Base-by-base conservation (phyloP, 2,113 vertebrate species). In the Capreolus pygargus region DNA sequence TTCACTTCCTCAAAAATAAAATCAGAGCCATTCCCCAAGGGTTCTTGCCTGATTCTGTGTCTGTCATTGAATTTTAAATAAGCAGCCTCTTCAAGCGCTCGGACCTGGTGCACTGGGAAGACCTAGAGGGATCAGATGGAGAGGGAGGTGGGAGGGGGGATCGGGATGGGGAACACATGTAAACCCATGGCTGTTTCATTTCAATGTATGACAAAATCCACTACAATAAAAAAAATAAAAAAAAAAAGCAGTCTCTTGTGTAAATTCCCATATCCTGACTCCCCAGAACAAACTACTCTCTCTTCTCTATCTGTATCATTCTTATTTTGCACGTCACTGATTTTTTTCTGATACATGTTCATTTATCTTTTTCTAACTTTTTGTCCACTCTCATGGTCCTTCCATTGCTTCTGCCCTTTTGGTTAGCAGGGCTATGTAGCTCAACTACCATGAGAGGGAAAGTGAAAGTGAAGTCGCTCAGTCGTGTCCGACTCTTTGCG, bases 1-100 rank as follows among this genome's bases (percentile, higher is more conserved):
- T 78, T 97, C 54, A 96, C 81, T 96, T 97, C 78, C 81, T 97
- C 87, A 90, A 86, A 98, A 94, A 78, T 91, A 90, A 88, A 58
- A 92, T 25, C 27, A 57, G 27, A 83, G 4, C 7, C 30, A 10
- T 70, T 91, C 39, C 7, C 11, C 30, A 15, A 19, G 14, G 1
- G 36, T 47, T 86, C 54, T 95, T 91, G 33, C 10, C 57, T 84
- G 7, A 19, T 58, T 45, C 43, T 64, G 3, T 39, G 43, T n/a
- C 50, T 47, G 7, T 78, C 50, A 74, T 45, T 89, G 6, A n/a
- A 47, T 50, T 67, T 60, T 52, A 60, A 74, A 50, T 94, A 45
- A 45, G 28, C 21, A 36, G 33, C 16, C 15, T 95, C 11, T 58
- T 67, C n/a, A n/a, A n/a, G n/a, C n/a, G n/a, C n/a, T n/a, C n/a